A percentile compares a stretch with the other conserved stretches of the same genome.
These are phyloP conservation scores for Euwallacea fornicatus DNA, from an alignment of 1,140 invertebrate species.

Conservation along the genomic window DNA sequence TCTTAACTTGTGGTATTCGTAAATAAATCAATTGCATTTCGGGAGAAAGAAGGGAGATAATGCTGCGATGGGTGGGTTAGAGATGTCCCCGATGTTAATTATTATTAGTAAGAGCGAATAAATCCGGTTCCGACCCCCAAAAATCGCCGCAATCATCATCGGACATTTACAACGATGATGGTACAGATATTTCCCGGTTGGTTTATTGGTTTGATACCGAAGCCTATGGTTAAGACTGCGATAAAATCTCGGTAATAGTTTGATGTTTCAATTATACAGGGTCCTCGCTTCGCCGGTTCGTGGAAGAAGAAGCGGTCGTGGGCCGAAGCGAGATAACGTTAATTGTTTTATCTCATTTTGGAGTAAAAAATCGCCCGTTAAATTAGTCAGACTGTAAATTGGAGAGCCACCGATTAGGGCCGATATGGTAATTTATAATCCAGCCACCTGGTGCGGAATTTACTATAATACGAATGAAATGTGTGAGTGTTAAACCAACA, in stretches of 20 bases:
- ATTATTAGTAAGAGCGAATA: too few species aligned
- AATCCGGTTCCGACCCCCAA: too few species aligned
- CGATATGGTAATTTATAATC: slow-evolving; percentile 14
- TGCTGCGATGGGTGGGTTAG: too few species aligned
- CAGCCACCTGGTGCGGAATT: slow-evolving; percentile 16
- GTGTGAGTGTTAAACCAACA: too few species aligned
- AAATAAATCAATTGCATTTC: slow-evolving; percentile 22
- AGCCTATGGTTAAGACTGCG: slow-evolving; percentile 25
- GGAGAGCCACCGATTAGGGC: slow-evolving; percentile 14
- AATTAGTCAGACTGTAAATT: slow-evolving; percentile 24
- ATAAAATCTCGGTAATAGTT: slow-evolving; percentile 32
- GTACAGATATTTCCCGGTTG: slow-evolving; percentile 5
- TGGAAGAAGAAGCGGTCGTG: background rate
- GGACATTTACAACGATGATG: background rate
- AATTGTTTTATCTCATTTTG: slow-evolving; percentile 28
- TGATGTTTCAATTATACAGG: slow-evolving; percentile 26
- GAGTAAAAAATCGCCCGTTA: slow-evolving; percentile 20
- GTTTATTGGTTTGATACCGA: slow-evolving; percentile 22
- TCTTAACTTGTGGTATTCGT: slow-evolving; percentile 30
- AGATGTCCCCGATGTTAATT: too few species aligned
- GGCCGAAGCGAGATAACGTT: slow-evolving; percentile 18
- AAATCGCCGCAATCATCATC: too few species aligned
- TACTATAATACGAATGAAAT: too few species aligned
- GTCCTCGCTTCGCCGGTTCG: slow-evolving; percentile 7
- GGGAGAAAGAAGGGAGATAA: too few species aligned